phyloP scores from a whole-genome alignment of 2,797 vertebrate genomes.

The Urophycis tenuis region DNA sequence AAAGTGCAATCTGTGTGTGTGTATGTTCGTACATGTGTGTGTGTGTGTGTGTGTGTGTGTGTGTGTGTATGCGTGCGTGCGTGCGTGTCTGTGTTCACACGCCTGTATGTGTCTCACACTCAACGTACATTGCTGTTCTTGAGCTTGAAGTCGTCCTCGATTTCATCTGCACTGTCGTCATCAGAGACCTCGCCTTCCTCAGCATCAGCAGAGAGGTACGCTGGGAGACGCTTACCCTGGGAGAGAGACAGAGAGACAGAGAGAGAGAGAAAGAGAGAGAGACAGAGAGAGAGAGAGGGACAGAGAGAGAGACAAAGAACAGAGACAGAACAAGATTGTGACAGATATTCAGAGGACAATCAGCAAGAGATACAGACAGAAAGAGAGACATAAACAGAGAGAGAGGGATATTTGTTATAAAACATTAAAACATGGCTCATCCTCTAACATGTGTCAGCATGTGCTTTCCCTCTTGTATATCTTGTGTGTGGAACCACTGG shows the following conservation, averaged over 20 bases:
- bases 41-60: not conserved
- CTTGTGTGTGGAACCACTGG: not conserved
- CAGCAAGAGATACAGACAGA: not conserved
- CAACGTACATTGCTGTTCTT: conserved; percentile 83
- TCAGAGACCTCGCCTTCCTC: conserved; percentile 98
- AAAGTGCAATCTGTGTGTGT: not conserved
- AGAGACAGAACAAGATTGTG: not conserved
- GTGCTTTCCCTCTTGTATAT: not conserved
- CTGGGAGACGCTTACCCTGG: conserved; percentile 90
- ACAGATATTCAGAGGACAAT: not conserved
- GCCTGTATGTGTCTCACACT: not conserved
- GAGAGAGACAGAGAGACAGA: conserved; percentile 20
- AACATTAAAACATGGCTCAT: not conserved
- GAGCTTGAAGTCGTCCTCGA: conserved; percentile 96
- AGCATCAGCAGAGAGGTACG: conserved; percentile 84
- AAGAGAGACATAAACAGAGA: not conserved
- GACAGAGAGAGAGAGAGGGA: conserved; percentile 4
- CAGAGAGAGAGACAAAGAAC: not conserved
- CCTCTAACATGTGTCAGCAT: not conserved
- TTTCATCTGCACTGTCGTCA: conserved; percentile 96
- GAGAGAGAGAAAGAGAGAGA: conserved; percentile 1
- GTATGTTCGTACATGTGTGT: not conserved
- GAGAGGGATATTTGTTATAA: not conserved
- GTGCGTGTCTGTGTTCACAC: conserved; percentile 3
- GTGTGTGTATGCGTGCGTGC: not conserved